Evolutionary conservation across 2,888 invertebrate genomes (phyloP).

Genomic region (Hipparchia sbordonii): DNA sequence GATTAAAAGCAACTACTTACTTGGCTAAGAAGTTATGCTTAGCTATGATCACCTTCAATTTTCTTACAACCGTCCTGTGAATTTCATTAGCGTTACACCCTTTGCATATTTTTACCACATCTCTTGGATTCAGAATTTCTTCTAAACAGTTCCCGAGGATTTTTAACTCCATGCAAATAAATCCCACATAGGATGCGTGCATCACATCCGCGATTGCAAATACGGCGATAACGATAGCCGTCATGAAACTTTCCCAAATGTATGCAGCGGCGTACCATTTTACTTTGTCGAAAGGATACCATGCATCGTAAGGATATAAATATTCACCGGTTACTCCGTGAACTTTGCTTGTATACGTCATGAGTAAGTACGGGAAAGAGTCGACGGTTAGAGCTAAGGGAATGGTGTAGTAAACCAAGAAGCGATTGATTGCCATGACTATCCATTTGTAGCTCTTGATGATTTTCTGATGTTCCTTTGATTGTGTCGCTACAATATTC

Average conservation of each 20-base stretch:
- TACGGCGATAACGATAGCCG: slow-evolving; percentile 59
- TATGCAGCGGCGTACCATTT: slow-evolving; percentile 65
- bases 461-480: slow-evolving; percentile 49
- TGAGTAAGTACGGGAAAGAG: slow-evolving; percentile 64
- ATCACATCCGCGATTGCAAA: slow-evolving; percentile 59
- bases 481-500: slow-evolving; percentile 50
- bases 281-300: slow-evolving; percentile 72
- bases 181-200: slow-evolving; percentile 56
- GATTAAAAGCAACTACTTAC: slow-evolving; percentile 47
- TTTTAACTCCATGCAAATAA: slow-evolving; percentile 68
- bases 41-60: slow-evolving; percentile 58
- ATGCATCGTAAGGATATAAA: slow-evolving; percentile 68
- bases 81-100: slow-evolving; percentile 40
- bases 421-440: slow-evolving; percentile 52
- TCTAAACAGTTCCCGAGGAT: slow-evolving; percentile 58
- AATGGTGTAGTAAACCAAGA: slow-evolving; percentile 56
- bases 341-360: slow-evolving; percentile 56
- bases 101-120: slow-evolving; percentile 49
- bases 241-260: slow-evolving; percentile 67
- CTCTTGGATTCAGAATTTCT: slow-evolving; percentile 51
- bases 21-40: slow-evolving; percentile 57
- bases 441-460: slow-evolving; percentile 52
- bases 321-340: slow-evolving; percentile 48
- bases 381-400: slow-evolving; percentile 54
- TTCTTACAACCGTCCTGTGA: slow-evolving; percentile 49